Evolutionary conservation across 2,888 invertebrate genomes (phyloP), one percentile per base, ranked within the genome.

Genomic region (Gryllus longicercus): DNA sequence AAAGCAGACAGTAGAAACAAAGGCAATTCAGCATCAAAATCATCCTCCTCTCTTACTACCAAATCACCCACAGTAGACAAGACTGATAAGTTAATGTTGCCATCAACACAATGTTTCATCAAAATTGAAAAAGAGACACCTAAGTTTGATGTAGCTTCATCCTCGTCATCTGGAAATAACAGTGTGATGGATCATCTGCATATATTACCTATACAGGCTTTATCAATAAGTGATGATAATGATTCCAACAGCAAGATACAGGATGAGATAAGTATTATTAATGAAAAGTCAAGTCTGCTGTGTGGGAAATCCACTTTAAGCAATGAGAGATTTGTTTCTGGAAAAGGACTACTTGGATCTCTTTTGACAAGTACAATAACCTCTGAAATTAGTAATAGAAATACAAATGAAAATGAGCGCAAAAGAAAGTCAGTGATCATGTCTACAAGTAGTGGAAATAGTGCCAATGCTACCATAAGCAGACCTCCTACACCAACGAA

Each of bases 401-500:
- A 50, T 74, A 8, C 79, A 16, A 8, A 50, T 4, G 79, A 81
- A 11, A 80, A 79, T 50, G 74, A 77, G 38, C 81, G 79, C 50
- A 81, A 77, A 21, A 63, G 80, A 38, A 80, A 80, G n/a, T 82
- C 82, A 8, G 82, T 82, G 8, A 82, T 82, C 38, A 81, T 81
- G 80, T 78, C 82, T 14, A 76, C 81, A 14, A 50, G 18, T n/a
- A 77, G 77, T 77, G 11, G 25, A 23, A 50, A 38, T 16, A 50
- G 18, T 21, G 16, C 14, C 14, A 77, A 77, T 21, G 18, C 14
- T n/a, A 49, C 18, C 11, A n/a, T 21, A 50, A 18, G 16, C 50
- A 14, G n/a, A 38, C 25, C 76, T 11, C 76, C n/a, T 23, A 76
- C 23, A 23, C 25, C 76, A 23, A 23, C n/a, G 25, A 75, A 12